Evolutionary conservation across 2,797 vertebrate species (phyloP).

Genomic region (Carcharodon carcharias): DNA sequence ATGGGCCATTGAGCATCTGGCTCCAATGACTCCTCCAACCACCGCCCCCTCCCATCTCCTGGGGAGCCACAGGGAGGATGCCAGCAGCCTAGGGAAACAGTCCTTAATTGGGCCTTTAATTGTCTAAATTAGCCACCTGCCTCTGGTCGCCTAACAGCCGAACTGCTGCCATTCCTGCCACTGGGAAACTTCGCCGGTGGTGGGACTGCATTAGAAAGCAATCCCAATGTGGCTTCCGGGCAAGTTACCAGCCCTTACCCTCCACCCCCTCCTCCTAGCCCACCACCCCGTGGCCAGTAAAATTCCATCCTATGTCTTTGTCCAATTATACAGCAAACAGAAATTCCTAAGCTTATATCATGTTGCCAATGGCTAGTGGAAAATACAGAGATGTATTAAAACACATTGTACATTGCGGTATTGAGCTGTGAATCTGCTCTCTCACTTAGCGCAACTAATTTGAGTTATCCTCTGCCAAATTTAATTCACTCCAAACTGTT

Average conservation of each 20-base stretch:
- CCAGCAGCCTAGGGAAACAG: too few relatives aligned
- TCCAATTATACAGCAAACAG: neutral
- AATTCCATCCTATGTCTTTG: neutral
- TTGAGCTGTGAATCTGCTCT: neutral
- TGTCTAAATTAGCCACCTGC: too few relatives aligned
- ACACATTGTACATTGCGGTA: neutral
- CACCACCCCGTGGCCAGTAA: neutral
- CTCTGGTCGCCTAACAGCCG: too few relatives aligned
- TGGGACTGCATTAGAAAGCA: neutral
- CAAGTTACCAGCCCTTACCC: neutral
- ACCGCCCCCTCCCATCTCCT: too few relatives aligned
- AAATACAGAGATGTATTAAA: slow-evolving; percentile 8
- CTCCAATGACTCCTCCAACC: neutral
- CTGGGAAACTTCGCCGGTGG: neutral
- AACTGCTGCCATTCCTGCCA: neutral
- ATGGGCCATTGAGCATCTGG: neutral
- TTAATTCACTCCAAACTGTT: slow-evolving; percentile 1
- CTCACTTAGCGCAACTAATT: neutral
- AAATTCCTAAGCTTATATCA: neutral
- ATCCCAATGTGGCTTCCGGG: neutral
- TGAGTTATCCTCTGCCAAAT: neutral
- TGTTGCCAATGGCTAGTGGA: neutral
- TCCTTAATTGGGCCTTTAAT: too few relatives aligned
- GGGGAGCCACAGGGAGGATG: too few relatives aligned
- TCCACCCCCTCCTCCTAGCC: neutral